phyloP scores from a whole-genome alignment of 2,797 vertebrate genomes.

The Hylomyscus alleni region DNA sequence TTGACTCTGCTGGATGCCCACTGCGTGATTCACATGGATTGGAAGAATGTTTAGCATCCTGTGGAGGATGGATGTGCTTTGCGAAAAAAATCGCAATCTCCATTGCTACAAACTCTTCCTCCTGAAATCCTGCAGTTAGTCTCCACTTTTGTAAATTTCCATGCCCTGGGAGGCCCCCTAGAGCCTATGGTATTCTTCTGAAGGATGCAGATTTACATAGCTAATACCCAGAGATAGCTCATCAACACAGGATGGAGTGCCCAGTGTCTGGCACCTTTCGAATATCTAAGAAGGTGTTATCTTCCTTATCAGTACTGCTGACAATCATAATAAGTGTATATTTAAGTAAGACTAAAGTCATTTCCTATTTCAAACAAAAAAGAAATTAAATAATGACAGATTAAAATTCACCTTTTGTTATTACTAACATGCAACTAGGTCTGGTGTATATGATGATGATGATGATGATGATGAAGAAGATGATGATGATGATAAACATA shows the following conservation, averaged over 20 bases:
- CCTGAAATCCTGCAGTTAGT: neutral
- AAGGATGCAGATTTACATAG: neutral
- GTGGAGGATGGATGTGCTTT: too few species aligned
- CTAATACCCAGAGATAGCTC: neutral
- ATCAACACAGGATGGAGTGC: neutral
- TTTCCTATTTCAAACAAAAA: conserved; percentile 2
- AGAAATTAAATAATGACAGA: neutral
- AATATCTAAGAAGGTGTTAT: neutral
- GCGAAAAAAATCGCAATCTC: neutral
- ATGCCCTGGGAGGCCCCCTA: fast-evolving
- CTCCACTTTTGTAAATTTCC: neutral
- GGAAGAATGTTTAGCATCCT: neutral
- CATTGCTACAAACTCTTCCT: neutral
- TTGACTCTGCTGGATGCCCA: neutral
- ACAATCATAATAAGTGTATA: neutral
- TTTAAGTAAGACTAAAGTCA: neutral
- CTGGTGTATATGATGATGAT: neutral
- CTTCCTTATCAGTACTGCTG: neutral
- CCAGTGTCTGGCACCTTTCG: neutral
- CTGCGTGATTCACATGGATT: neutral
- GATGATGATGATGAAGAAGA: neutral
- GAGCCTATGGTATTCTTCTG: neutral
- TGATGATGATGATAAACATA: neutral
- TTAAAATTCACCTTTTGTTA: neutral
- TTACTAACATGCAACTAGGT: neutral